Evolutionary conservation across 2,113 vertebrate species (phyloP).

Genomic region (Stomatorhinus ivindoensis): DNA sequence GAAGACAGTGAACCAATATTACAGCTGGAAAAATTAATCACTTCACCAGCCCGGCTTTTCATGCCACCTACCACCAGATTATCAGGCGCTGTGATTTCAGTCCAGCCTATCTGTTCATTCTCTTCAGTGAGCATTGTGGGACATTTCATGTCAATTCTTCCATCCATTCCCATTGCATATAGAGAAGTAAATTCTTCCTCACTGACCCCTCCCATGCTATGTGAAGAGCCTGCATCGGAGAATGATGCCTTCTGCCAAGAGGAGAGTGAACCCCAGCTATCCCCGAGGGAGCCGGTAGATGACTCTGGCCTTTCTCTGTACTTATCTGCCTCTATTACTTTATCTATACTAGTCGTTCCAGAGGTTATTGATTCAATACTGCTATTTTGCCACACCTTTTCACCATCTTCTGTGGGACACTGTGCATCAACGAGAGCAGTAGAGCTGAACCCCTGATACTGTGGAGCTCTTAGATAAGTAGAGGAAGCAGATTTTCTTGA

Average conservation of each 20-base stretch:
- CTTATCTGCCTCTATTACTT: neutral
- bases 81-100: neutral
- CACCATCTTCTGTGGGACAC: conserved; percentile 22
- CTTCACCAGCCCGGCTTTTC: neutral
- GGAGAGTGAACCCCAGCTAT: conserved; percentile 51
- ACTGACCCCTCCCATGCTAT: conserved; percentile 56
- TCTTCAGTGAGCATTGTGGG: conserved; percentile 28
- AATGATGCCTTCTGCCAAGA: conserved; percentile 59
- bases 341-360: neutral
- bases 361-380: neutral
- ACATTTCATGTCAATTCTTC: conserved; percentile 3
- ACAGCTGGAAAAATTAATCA: neutral
- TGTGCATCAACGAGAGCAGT: conserved; percentile 6
- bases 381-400: neutral
- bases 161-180: neutral
- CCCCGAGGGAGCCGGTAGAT: conserved; percentile 31
- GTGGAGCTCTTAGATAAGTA: neutral
- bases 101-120: neutral
- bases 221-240: conserved; percentile 36
- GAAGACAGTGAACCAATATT: neutral
- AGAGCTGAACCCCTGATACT: neutral
- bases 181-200: neutral
- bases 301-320: conserved; percentile 14
- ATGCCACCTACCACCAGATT: neutral
- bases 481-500: neutral